These are phyloP conservation scores for Solen grandis DNA, from an alignment of 1,140 invertebrate genomes.

Conservation along the genomic window DNA sequence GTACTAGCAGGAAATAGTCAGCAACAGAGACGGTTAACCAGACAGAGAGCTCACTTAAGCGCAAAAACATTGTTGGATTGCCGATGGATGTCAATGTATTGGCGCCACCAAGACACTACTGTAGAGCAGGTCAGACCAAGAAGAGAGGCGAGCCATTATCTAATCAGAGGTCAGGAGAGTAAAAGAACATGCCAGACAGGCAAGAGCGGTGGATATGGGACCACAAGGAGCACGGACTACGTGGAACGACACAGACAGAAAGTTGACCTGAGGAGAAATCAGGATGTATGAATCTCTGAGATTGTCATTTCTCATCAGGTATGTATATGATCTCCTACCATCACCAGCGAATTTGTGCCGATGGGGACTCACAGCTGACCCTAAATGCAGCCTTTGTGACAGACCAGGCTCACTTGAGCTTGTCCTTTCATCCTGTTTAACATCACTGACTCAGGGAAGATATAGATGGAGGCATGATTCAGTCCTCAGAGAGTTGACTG, in stretches of 20 bases:
- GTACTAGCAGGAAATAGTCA: too few relatives aligned
- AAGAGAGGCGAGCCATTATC: conserved; percentile 23
- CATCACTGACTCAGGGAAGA: conserved; percentile 3
- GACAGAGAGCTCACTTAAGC: conserved; percentile 7
- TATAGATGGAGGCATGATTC: too few relatives aligned
- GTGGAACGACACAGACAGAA: neutral
- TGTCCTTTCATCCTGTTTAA: neutral
- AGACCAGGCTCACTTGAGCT: neutral
- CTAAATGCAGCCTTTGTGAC: too few relatives aligned
- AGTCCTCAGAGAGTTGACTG: too few relatives aligned
- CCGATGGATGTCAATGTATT: conserved; percentile 21
- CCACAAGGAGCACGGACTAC: conserved; percentile 30
- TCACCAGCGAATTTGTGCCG: conserved; percentile 31
- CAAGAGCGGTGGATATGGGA: conserved; percentile 26
- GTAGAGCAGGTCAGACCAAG: conserved; percentile 10
- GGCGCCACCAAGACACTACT: too few relatives aligned
- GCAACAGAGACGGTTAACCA: neutral
- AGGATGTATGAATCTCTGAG: conserved; percentile 17
- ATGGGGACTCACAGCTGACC: too few relatives aligned
- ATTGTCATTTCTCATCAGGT: conserved; percentile 24
- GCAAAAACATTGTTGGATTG: too few relatives aligned
- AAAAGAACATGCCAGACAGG: conserved; percentile 6
- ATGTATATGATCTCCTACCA: conserved; percentile 20
- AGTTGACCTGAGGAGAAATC: conserved; percentile 26
- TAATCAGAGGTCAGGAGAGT: too few relatives aligned